A percentile compares a stretch with the other conserved stretches of the same genome.
phyloP scores from a whole-genome alignment of 2,888 invertebrate species.

The Coenonympha arcania region DNA sequence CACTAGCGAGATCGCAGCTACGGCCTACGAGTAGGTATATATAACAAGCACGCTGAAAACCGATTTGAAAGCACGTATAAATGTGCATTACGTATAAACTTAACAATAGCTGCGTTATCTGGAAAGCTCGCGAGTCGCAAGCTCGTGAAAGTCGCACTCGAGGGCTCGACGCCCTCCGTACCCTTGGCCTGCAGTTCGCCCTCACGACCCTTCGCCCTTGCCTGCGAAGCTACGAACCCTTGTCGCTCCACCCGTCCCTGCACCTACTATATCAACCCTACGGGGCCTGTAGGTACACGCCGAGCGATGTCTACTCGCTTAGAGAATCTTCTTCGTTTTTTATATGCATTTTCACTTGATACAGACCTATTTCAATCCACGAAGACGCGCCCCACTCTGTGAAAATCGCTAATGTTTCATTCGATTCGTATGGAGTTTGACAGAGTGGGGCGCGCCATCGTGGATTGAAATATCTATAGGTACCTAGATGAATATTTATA shows the following conservation, averaged over 20 bases:
- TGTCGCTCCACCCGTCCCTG: slow-evolving; percentile 10
- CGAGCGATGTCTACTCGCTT: slow-evolving; percentile 19
- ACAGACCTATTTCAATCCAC: too few relatives aligned
- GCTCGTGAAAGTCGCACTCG: slow-evolving; percentile 18
- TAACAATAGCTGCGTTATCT: slow-evolving; percentile 17
- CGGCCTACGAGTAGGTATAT: not conserved
- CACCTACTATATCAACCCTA: too few relatives aligned
- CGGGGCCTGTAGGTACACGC: too few relatives aligned
- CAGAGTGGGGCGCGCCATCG: too few relatives aligned
- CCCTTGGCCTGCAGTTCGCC: slow-evolving; percentile 48
- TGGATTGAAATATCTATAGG: too few relatives aligned
- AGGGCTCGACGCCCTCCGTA: slow-evolving; percentile 39
- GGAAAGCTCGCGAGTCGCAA: slow-evolving; percentile 10
- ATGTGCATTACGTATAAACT: slow-evolving; percentile 8
- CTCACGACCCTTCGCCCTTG: slow-evolving; percentile 54
- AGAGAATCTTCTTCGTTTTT: slow-evolving; percentile 2
- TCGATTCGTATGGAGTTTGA: too few relatives aligned
- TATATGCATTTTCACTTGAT: slow-evolving; percentile 10
- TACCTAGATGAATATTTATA: too few relatives aligned
- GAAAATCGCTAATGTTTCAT: too few relatives aligned
- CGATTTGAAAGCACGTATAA: not conserved
- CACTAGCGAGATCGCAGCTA: too few relatives aligned
- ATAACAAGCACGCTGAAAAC: not conserved
- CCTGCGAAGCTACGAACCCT: slow-evolving; percentile 43
- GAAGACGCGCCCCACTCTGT: too few relatives aligned